Conservation (phyloP, 2,113 vertebrate species). For the cat (Felis catus) region F.catus_Fca126_mat1.0 CM031419.1:51351501-51352000, state of each 20-base stretch:
- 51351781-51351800: slow-evolving; percentile 35
- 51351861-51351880: neutral
- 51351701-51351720: slow-evolving; percentile 35
- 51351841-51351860: neutral
- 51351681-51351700: neutral
- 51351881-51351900: neutral
- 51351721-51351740: slow-evolving; percentile 17
- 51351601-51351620: neutral
- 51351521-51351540: neutral
- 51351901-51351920: neutral
- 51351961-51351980: neutral
- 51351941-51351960: neutral
- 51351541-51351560: neutral
- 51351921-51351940: neutral
- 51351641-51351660: slow-evolving; percentile 30
- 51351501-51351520: neutral
- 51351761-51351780: slow-evolving; percentile 43
- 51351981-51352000: neutral
- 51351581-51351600: neutral
- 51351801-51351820: neutral
- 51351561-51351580: neutral
- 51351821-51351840: neutral
- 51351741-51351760: neutral
- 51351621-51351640: slow-evolving; percentile 44
- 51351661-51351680: neutral